Evolutionary conservation across 1,140 invertebrate genomes (phyloP), one percentile per base, ranked within the genome.

Genomic region (Drosophila jambulina): DNA sequence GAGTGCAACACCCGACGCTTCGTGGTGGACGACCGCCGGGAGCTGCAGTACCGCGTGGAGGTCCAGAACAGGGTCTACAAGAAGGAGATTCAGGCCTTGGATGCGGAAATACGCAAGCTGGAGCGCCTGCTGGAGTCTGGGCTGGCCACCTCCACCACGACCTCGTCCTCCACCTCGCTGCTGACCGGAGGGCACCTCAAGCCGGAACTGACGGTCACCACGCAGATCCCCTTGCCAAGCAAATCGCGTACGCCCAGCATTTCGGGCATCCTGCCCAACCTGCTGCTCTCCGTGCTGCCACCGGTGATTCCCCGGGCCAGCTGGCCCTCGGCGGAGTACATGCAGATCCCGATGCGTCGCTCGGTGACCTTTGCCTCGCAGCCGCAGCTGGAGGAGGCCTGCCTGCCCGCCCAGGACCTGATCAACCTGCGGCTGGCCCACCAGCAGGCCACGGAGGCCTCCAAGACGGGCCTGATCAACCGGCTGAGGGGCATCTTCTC

Each of bases 11-110:
- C 97, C 0, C 94, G 97, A 72, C 93, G 96, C 82, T 96, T 96
- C 77, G 94, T 96, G 3, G 95, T 94, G 7, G 95, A 96, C 67
- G 96, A 96, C 81, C 95, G 94, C 45, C 95, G 96, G 78, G 97
- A 99, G 86, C 85, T 97, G 23, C 95, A 96, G 78, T 97, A 97
- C 93, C 94, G 97, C 54, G 96, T 97, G 4, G 97, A 98, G 93
- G 97, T 98, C 48, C 97, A 98, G 93, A 98, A 99, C 92, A 95
- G 96, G 77, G 97, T 98, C 4, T 98, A 98, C 91, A 96, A 96
- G 79, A 94, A 96, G 80, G 97, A 98, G 92, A 95, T 98, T 51
- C 95, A 96, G 29, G 95, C 96, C 63, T 93, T 98, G 49, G 97
- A 98, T 86, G 94, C 95, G 54, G 97, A 98, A 93, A 96, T 98